Percentiles rank a stretch among this genome's conserved stretches.
Evolutionary conservation across 1,140 invertebrate genomes (phyloP).

Genomic region (Calephelis virginiensis): DNA sequence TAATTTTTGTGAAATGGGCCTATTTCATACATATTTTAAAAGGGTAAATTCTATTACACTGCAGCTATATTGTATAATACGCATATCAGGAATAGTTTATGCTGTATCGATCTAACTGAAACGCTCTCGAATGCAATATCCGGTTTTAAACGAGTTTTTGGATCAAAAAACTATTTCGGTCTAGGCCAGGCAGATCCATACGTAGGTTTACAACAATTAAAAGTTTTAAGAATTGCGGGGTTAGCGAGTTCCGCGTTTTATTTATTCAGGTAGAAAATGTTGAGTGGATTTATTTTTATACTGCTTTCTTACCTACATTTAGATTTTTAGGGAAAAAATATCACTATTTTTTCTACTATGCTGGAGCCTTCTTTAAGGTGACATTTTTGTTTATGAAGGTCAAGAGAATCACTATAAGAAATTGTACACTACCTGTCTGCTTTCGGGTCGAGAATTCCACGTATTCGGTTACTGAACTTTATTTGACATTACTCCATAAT

Average conservation of each 20-base stretch:
- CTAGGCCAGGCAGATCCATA: conserved; percentile 20
- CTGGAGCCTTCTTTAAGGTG: too few species aligned
- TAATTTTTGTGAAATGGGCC: conserved; percentile 1
- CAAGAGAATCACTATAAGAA: too few species aligned
- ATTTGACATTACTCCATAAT: too few species aligned
- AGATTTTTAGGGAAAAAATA: too few species aligned
- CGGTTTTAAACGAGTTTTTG: conserved; percentile 74
- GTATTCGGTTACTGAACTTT: too few species aligned
- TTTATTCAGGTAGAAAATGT: too few species aligned
- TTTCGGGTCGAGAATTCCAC: too few species aligned
- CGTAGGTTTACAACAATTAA: conserved; percentile 18
- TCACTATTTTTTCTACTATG: too few species aligned
- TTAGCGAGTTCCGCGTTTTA: neutral
- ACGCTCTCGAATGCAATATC: conserved; percentile 73
- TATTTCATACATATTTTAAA: conserved; percentile 4
- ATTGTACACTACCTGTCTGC: too few species aligned
- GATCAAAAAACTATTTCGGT: conserved; percentile 68
- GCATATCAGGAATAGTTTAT: conserved; percentile 55
- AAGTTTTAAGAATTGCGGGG: conserved; percentile 12
- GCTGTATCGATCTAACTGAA: conserved; percentile 64
- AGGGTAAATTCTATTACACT: conserved; percentile 7
- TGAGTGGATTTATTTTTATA: too few species aligned
- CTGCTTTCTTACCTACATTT: too few species aligned
- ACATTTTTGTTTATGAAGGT: too few species aligned
- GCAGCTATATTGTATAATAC: conserved; percentile 36